A percentile compares a stretch with the other conserved stretches of the same genome.
Conservation (phyloP, 2,888 invertebrate species). For the Platypus cylindrus region DNA sequence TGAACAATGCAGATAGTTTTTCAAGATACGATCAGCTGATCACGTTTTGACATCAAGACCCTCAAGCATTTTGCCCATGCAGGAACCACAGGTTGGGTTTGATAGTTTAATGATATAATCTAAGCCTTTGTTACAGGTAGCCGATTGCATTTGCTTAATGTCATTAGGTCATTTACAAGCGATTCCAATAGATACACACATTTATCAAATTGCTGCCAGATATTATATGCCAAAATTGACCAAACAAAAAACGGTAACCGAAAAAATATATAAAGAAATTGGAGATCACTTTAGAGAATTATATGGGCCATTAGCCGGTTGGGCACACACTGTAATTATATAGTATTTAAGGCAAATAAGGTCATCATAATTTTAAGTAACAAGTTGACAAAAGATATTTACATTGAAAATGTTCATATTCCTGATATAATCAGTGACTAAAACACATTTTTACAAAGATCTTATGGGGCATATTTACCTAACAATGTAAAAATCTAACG, state of each 20-base stretch:
- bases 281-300: constrained; percentile 64
- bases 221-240: constrained; percentile 68
- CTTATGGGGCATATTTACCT: no score
- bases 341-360: neutral
- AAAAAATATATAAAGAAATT: constrained; percentile 75
- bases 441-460: no score
- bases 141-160: constrained; percentile 97
- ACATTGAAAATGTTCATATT: no score
- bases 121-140: constrained; percentile 51
- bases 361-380: neutral
- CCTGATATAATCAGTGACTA: no score
- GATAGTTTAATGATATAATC: neutral
- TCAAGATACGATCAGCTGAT: no score
- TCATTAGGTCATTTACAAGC: constrained; percentile 78
- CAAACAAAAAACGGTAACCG: constrained; percentile 64
- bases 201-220: constrained; percentile 77
- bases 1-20: no score
- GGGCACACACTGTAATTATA: constrained; percentile 81
- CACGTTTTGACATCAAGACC: no score
- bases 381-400: no score
- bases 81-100: neutral
- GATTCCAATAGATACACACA: constrained; percentile 93
- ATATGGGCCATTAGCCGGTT: constrained; percentile 82
- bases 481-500: no score
- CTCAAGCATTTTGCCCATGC: no score